Evolutionary conservation across 2,797 vertebrate species (phyloP).

Genomic region (Apogon talboti): DNA sequence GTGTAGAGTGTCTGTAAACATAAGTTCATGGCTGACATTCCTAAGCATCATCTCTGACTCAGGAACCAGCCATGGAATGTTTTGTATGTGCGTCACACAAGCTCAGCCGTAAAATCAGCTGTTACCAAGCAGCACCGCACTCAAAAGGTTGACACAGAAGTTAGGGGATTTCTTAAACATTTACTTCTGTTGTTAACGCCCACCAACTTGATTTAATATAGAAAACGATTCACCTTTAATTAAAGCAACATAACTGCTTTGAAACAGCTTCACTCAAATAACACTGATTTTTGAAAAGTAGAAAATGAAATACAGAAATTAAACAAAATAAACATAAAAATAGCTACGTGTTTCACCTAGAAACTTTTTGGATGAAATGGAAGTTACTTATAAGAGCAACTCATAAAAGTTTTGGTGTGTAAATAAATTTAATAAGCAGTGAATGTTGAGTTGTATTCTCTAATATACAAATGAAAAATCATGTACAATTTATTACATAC

Average conservation of each 20-base stretch:
- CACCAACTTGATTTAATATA: not conserved
- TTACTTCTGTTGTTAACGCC: not conserved
- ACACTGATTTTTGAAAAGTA: not conserved
- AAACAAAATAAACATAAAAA: too few relatives aligned
- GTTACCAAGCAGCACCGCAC: conserved; percentile 32
- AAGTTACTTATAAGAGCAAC: not conserved
- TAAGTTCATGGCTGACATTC: not conserved
- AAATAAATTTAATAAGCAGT: too few relatives aligned
- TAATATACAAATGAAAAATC: not conserved
- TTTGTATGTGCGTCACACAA: not conserved
- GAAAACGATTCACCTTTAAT: not conserved
- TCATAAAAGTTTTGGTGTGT: not conserved
- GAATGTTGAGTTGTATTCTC: not conserved
- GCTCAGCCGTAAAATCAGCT: conserved; percentile 28
- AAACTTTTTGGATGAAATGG: not conserved
- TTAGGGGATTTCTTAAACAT: not conserved
- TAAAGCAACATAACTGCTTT: not conserved
- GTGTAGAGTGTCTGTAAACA: not conserved
- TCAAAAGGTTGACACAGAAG: not conserved
- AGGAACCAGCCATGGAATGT: conserved; percentile 3
- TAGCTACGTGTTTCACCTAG: not conserved
- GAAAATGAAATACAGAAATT: not conserved
- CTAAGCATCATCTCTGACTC: not conserved
- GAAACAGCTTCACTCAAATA: not conserved
- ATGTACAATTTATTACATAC: not conserved